Evolutionary conservation across 2,797 vertebrate species (phyloP).

Genomic region (Cyprinodon diabolis): DNA sequence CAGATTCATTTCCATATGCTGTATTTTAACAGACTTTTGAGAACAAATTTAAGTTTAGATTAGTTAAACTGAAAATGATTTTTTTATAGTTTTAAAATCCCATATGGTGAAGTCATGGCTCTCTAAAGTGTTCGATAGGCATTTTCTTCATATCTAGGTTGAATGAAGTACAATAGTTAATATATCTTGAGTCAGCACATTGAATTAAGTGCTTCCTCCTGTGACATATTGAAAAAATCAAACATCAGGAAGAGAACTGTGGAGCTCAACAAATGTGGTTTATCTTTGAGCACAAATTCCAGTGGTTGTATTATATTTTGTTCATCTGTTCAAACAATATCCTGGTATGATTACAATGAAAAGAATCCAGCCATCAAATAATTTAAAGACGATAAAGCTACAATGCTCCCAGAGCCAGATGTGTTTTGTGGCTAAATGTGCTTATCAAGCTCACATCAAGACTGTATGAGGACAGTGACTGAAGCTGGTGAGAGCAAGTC

Average conservation of each 20-base stretch:
- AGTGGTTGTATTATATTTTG: too few relatives aligned
- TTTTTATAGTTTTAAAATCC: background rate
- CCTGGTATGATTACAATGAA: too few relatives aligned
- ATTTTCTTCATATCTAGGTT: background rate
- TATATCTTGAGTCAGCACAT: background rate
- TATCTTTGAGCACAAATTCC: background rate
- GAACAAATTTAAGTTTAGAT: too few relatives aligned
- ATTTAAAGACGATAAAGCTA: too few relatives aligned
- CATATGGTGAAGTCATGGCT: background rate
- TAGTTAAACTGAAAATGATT: background rate
- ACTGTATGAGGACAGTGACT: too few relatives aligned
- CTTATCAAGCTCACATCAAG: too few relatives aligned
- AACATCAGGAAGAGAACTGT: background rate
- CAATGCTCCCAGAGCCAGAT: too few relatives aligned
- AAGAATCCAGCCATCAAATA: too few relatives aligned
- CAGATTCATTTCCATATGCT: background rate
- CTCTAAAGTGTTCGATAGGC: background rate
- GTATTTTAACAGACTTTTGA: too few relatives aligned
- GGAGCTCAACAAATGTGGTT: background rate
- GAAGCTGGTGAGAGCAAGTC: too few relatives aligned
- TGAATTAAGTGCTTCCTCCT: background rate
- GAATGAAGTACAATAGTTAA: background rate
- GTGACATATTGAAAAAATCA: background rate
- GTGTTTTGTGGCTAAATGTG: too few relatives aligned
- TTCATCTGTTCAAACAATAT: too few relatives aligned